Percentiles rank a stretch among this genome's conserved stretches.
Conservation (phyloP, 1,140 invertebrate species). For the Drosophila santomea region DNA sequence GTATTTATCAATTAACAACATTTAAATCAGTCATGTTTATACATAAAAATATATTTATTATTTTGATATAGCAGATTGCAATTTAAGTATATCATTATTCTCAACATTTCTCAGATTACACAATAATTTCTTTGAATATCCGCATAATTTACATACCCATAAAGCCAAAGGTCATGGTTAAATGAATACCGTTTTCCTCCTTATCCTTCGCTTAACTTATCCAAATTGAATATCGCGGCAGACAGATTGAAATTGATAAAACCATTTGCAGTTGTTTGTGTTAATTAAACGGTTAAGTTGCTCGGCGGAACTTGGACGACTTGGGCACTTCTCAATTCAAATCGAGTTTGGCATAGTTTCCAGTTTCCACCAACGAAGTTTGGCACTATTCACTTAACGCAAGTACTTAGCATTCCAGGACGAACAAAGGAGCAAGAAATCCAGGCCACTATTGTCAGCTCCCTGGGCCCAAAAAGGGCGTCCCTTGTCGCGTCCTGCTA, state of each 20-base stretch:
- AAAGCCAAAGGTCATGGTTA: neutral
- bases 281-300: constrained; percentile 69
- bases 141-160: neutral
- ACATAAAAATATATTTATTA: no score
- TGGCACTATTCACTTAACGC: constrained; percentile 57
- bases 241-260: constrained; percentile 17
- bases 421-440: neutral
- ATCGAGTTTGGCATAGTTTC: constrained; percentile 68
- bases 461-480: constrained; percentile 34
- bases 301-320: constrained; percentile 17
- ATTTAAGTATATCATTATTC: no score
- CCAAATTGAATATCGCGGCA: constrained; percentile 14
- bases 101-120: no score
- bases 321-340: constrained; percentile 23
- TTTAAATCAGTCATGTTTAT: no score
- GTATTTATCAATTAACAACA: no score
- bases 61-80: no score
- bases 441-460: constrained; percentile 58
- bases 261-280: constrained; percentile 35
- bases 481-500: constrained; percentile 27
- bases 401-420: constrained; percentile 50
- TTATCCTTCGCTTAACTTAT: constrained; percentile 1
- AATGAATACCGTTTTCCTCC: neutral
- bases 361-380: constrained; percentile 38
- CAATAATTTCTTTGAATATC: no score